Percentiles rank a stretch among this genome's conserved stretches.
phyloP scores from a whole-genome alignment of 1,140 invertebrate species.

The Sinonovacula constricta region DNA sequence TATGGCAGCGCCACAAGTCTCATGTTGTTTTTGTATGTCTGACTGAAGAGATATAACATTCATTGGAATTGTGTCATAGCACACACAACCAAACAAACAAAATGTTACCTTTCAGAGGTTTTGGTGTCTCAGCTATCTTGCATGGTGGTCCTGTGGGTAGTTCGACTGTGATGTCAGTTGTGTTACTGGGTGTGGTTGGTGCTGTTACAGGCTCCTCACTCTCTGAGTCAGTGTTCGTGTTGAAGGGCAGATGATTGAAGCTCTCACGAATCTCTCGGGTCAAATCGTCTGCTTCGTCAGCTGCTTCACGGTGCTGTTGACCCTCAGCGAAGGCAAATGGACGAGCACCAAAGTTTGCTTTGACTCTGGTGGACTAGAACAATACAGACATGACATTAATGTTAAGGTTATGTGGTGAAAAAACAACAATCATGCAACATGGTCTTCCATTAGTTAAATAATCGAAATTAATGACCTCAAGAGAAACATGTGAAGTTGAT shows the following conservation, averaged over 20 bases:
- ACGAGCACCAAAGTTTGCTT: slow-evolving; percentile 77
- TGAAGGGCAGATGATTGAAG: slow-evolving; percentile 75
- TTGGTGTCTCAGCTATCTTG: slow-evolving; percentile 66
- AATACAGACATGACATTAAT: background rate
- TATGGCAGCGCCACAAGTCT: no score
- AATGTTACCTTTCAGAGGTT: slow-evolving; percentile 70
- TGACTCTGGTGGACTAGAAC: slow-evolving; percentile 73
- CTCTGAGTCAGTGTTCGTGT: slow-evolving; percentile 73
- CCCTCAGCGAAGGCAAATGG: slow-evolving; percentile 78
- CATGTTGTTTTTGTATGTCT: no score
- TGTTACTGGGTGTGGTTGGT: slow-evolving; percentile 32
- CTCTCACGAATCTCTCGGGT: slow-evolving; percentile 74
- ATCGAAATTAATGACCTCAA: no score
- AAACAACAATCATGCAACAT: no score
- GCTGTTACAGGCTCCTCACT: slow-evolving; percentile 64
- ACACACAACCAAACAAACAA: no score
- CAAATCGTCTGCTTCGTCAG: slow-evolving; percentile 72
- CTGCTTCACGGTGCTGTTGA: slow-evolving; percentile 73
- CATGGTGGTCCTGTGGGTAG: slow-evolving; percentile 66
- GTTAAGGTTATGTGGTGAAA: no score
- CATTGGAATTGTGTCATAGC: no score
- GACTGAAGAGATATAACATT: no score
- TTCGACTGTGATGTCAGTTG: slow-evolving; percentile 53
- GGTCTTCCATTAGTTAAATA: no score
- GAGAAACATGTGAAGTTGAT: no score